A percentile compares a stretch with the other conserved stretches of the same genome.
Evolutionary conservation across 2,797 vertebrate genomes (phyloP).

Genomic region (Ciconia nigra): DNA sequence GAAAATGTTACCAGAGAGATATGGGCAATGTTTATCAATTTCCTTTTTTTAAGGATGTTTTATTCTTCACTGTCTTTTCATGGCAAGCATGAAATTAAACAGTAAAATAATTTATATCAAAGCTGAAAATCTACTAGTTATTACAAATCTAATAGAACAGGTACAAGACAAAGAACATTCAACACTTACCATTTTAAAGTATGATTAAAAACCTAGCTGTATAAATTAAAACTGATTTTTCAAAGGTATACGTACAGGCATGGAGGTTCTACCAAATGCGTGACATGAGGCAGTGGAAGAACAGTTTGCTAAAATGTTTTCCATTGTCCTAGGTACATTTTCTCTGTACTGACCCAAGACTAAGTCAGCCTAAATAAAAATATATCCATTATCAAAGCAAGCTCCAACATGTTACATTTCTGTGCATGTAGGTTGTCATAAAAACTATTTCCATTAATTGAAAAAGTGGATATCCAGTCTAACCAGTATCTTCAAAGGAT

Average conservation of each 20-base stretch:
- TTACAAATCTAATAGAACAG: not conserved
- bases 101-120: not conserved
- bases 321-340: not conserved
- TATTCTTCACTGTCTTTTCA: not conserved
- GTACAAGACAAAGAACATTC: not conserved
- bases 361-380: not conserved
- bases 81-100: not conserved
- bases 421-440: not conserved
- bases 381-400: not conserved
- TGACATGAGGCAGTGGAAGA: not conserved
- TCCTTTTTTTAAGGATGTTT: not conserved
- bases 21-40: not conserved
- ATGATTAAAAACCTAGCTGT: not conserved
- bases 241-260: accelerated
- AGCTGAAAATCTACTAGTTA: not conserved
- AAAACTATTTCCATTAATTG: not conserved
- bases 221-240: not conserved
- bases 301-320: not conserved
- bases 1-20: not conserved
- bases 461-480: not conserved
- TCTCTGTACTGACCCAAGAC: not conserved
- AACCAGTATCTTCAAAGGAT: not conserved
- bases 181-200: not conserved
- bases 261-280: not conserved
- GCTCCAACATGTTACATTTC: not conserved